Evolutionary conservation across 2,888 invertebrate species (phyloP), one percentile per base, ranked within the genome.

Genomic region (Drosophila mercatorum): DNA sequence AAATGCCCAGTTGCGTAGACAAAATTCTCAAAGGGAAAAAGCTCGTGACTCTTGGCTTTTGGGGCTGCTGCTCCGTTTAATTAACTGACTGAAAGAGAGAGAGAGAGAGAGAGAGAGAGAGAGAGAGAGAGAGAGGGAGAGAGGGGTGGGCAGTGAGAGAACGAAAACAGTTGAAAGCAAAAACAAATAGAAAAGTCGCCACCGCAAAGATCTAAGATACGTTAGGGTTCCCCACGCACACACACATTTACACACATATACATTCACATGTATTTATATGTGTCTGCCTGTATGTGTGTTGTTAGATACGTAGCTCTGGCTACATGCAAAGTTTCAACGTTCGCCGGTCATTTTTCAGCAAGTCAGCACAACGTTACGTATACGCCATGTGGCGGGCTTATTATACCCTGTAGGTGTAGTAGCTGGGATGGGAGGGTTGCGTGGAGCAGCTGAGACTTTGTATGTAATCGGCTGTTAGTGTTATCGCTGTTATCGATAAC

Each of bases 321-420:
- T 46, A 71, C 62, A 81, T 75, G 87, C 72, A 84, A 87, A 84
- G 75, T 59, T 84, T 68, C 58, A 69, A 64, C 68, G 80, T 80
- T 71, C 80, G 75, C 63, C 82, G 76, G 68, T 82, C 81, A 85
- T 84, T 85, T 83, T 86, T 85, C 84, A 84, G 65, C 69, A 75
- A 70, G 78, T 75, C 79, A 83, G 68, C 75, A 41, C 63, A 59
- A 80, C 62, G 76, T 80, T 80, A 58, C 78, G 82, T 80, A 82
- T 80, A 81, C 83, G 80, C 81, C 69, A 66, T 69, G 81, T 69
- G 66, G 68, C 70, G 43, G 60, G 81, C 74, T 78, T 80, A 74
- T 22, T 46, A 57, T 57, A 26, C 44, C 44, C 57, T 14, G 36
- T 44, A 36, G 6, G 8, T 3, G 2, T 17, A 41, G 41, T 12